phyloP scores from a whole-genome alignment of 2,797 vertebrate genomes.

The Champsocephalus esox region DNA sequence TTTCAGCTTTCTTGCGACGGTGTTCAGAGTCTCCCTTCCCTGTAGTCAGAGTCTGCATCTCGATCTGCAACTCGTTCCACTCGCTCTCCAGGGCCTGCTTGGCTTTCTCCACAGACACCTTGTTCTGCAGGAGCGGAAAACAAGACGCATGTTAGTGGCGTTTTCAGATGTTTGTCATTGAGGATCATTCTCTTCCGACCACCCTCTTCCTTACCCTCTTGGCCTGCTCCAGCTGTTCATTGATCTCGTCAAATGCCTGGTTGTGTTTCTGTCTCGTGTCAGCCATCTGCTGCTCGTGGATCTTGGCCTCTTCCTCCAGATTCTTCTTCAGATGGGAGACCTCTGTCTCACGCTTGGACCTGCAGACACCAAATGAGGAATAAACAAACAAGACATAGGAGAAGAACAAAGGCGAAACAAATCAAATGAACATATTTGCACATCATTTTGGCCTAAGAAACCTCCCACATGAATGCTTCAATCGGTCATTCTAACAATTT shows the following conservation, averaged over 20 bases:
- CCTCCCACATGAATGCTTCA: background rate
- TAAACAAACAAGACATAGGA: background rate
- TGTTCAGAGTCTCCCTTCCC: conserved; percentile 93
- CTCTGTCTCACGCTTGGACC: conserved; percentile 95
- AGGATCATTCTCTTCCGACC: background rate
- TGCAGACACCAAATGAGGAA: conserved; percentile 39
- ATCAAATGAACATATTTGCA: background rate
- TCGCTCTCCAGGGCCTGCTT: conserved; percentile 95
- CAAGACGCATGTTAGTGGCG: conserved; percentile 12
- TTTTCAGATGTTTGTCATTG: background rate
- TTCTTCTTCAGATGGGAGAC: conserved; percentile 92
- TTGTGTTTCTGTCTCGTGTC: conserved; percentile 96
- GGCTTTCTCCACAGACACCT: conserved; percentile 92
- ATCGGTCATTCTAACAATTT: background rate
- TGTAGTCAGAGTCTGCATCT: conserved; percentile 91
- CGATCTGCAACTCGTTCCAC: conserved; percentile 91
- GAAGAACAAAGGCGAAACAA: background rate
- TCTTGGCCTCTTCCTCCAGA: conserved; percentile 92
- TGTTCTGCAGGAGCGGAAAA: conserved; percentile 84
- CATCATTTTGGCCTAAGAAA: too few species aligned
- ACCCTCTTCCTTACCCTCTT: conserved; percentile 85
- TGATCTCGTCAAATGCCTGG: conserved; percentile 93
- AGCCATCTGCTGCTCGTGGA: conserved; percentile 91
- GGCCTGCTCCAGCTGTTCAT: conserved; percentile 95
- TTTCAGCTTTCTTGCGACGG: conserved; percentile 94